A percentile compares a stretch with the other conserved stretches of the same genome.
Evolutionary conservation across 2,888 invertebrate species (phyloP).

Genomic region (Adineta ricciae): DNA sequence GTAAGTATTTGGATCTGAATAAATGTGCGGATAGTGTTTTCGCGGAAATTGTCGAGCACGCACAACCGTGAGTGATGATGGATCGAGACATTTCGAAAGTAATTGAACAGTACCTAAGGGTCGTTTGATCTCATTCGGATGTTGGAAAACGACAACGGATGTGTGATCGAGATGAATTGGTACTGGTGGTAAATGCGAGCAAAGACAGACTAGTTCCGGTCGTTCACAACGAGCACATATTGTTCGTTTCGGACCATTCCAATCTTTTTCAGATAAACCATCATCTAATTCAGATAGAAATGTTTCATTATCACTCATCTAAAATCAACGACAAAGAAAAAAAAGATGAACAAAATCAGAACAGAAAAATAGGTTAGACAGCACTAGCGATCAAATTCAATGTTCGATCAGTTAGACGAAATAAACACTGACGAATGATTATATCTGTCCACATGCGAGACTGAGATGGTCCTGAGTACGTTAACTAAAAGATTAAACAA

Average conservation of each 20-base stretch:
- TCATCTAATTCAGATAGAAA: not conserved
- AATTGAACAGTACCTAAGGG: constrained; percentile 31
- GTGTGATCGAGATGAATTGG: constrained; percentile 18
- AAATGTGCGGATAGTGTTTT: constrained; percentile 23
- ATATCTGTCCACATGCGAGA: not conserved
- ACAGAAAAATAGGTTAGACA: not conserved
- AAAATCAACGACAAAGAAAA: not conserved
- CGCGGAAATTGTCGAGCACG: constrained; percentile 22
- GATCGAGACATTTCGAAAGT: constrained; percentile 27
- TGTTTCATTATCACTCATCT: not conserved
- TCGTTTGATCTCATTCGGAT: constrained; percentile 33
- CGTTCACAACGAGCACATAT: constrained; percentile 20
- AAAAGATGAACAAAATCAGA: not conserved
- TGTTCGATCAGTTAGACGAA: not conserved
- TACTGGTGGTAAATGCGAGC: constrained; percentile 22
- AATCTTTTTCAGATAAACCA: not conserved
- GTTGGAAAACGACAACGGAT: constrained; percentile 32
- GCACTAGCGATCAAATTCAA: not conserved
- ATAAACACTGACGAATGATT: not conserved
- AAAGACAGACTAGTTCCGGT: constrained; percentile 30
- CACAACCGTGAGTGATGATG: constrained; percentile 22
- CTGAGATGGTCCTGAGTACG: not conserved
- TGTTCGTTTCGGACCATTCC: not conserved
- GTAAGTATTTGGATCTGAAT: constrained; percentile 24
- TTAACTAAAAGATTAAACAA: not conserved